A percentile compares a stretch with the other conserved stretches of the same genome.
These are phyloP conservation scores for Drosophila trapezifrons DNA, from an alignment of 1,140 invertebrate species.

Conservation along the genomic window DNA sequence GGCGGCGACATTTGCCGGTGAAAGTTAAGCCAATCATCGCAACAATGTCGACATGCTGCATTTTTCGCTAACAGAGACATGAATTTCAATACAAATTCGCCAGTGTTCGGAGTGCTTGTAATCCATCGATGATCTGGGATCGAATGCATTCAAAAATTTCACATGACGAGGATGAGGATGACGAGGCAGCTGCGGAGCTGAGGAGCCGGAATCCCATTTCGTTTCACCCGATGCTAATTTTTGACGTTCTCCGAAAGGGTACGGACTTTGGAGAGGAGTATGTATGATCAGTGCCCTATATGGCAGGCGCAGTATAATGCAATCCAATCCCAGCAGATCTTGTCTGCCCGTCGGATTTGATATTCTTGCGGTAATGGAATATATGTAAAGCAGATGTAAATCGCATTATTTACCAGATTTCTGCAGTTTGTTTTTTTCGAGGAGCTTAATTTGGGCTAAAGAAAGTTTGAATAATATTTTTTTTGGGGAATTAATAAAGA, in stretches of 20 bases:
- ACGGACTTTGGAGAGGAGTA: background rate
- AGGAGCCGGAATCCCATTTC: slow-evolving; percentile 21
- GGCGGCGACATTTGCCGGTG: slow-evolving; percentile 59
- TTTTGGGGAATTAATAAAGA: too few relatives aligned
- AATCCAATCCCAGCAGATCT: slow-evolving; percentile 15
- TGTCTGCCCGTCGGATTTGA: slow-evolving; percentile 24
- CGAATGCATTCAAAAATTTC: slow-evolving; percentile 55
- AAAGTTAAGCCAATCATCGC: slow-evolving; percentile 77
- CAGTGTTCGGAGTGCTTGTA: slow-evolving; percentile 29
- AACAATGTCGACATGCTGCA: slow-evolving; percentile 59
- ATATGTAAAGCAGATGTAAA: slow-evolving; percentile 49
- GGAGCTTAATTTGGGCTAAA: slow-evolving; percentile 20
- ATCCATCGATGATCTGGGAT: slow-evolving; percentile 51
- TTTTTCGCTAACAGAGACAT: slow-evolving; percentile 71
- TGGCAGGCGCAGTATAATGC: slow-evolving; percentile 41
- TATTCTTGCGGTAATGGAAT: slow-evolving; percentile 51
- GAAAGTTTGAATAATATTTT: slow-evolving; percentile 23
- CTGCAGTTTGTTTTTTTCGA: background rate
- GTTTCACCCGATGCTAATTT: slow-evolving; percentile 47
- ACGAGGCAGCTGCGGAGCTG: slow-evolving; percentile 18
- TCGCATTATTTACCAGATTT: slow-evolving; percentile 35
- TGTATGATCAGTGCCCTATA: slow-evolving; percentile 48
- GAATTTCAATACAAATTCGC: slow-evolving; percentile 70
- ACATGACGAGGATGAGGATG: slow-evolving; percentile 29
- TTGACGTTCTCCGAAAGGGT: slow-evolving; percentile 50